These are phyloP conservation scores for Limnephilus auricula DNA, from an alignment of 2,888 invertebrate genomes.

Conservation along the genomic window DNA sequence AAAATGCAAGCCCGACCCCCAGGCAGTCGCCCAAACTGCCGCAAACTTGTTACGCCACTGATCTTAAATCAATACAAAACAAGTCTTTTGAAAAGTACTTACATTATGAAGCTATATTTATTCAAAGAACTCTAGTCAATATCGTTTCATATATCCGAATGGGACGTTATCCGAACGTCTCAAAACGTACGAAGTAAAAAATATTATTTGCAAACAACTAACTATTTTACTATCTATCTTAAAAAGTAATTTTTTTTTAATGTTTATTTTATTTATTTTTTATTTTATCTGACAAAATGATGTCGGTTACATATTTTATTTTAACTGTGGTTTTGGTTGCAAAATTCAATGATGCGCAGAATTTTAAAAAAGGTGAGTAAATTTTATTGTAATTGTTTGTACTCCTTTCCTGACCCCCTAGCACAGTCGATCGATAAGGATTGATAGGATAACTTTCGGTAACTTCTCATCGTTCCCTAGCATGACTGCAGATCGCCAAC, in stretches of 20 bases:
- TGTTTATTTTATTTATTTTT: background rate
- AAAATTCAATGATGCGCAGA: background rate
- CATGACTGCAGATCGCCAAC: too few relatives aligned
- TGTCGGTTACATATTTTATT: background rate
- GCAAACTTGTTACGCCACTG: background rate
- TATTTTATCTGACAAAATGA: background rate
- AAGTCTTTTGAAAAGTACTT: background rate
- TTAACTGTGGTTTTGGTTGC: background rate
- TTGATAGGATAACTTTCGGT: too few relatives aligned
- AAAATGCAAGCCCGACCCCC: background rate
- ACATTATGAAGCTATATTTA: background rate
- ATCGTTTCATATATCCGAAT: background rate
- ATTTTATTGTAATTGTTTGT: background rate
- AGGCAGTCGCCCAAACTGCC: background rate
- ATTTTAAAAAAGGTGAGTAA: background rate
- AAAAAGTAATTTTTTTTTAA: too few relatives aligned
- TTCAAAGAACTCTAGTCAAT: background rate
- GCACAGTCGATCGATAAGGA: too few relatives aligned
- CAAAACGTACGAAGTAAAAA: background rate
- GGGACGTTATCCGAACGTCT: background rate
- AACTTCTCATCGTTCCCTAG: too few relatives aligned
- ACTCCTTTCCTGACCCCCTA: too few relatives aligned
- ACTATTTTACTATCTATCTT: background rate
- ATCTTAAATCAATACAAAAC: background rate
- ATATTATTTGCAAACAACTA: background rate